Base-by-base conservation (phyloP, 2,888 invertebrate species). In the Melieria picta region DNA sequence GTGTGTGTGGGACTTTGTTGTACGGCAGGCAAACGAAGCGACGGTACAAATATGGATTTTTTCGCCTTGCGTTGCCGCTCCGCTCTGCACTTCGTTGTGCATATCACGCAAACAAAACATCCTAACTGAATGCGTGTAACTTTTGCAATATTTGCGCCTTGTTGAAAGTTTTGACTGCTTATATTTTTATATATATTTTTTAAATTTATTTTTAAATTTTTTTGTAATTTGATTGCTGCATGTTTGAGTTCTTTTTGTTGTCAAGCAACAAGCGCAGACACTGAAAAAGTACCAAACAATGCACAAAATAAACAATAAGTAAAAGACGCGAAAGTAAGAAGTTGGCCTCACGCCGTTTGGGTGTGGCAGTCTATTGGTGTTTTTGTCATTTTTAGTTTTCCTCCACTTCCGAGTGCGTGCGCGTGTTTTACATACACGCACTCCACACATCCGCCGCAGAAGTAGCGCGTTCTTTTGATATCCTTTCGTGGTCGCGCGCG, bases 301-400 rank as follows among this genome's bases (percentile, higher is more conserved):
- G 62, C 45, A 63, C 7, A 48, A 13, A 43, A 55, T 50, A 43
- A 69, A 50, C 30, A 30, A 30, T 30, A 30, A 30, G 30, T 30
- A 30, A 30, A 30, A 30, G 30, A 30, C 30, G 30, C 3, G 30
- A 30, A 30, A 30, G 30, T 30, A 65, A 7, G 50, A 71, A 73
- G 65, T 57, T 65, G 1, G 30, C 57, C 68, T 71, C 69, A 56
- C 68, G 65, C 62, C 69, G 61, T 65, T 71, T 69, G 73, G 73
- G 73, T 71, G 73, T 74, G 73, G 73, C 71, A 65, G 70, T 30
- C 50, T 42, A 48, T 71, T 65, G 62, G 65, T 66, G 46, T 65
- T 65, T 56, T 67, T 63, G 56, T 56, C 60, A 47, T 66, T 62
- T 30, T 58, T n/a, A 57, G 30, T 63, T 46, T 57, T 71, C 7